These are phyloP conservation scores for Brachionus paranguensis DNA, from an alignment of 1,140 invertebrate genomes.

Conservation along the genomic window DNA sequence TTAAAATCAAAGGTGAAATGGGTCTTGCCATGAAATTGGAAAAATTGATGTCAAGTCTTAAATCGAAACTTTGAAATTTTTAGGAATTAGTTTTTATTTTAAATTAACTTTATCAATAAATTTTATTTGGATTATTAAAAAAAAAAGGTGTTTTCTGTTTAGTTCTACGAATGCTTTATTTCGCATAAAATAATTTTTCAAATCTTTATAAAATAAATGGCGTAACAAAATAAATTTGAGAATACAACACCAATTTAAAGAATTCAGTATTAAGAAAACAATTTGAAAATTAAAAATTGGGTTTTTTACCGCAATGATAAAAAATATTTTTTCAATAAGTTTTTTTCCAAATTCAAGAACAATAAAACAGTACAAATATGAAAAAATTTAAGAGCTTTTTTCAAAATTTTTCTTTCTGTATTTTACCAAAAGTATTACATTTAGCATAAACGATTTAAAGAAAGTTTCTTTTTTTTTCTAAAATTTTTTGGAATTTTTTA, in stretches of 20 bases:
- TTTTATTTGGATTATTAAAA: not conserved
- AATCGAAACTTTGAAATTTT: conserved; percentile 12
- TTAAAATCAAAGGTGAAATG: conserved; percentile 87
- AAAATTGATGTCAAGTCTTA: conserved; percentile 61
- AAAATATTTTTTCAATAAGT: not conserved
- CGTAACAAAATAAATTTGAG: not conserved
- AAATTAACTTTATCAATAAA: not conserved
- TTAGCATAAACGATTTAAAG: too few species aligned
- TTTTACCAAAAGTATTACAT: too few species aligned
- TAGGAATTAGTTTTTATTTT: not conserved
- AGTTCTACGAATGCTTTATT: not conserved
- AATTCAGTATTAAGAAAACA: too few species aligned
- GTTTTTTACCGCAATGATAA: not conserved
- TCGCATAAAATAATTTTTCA: not conserved
- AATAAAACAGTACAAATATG: too few species aligned
- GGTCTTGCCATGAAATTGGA: conserved; percentile 91
- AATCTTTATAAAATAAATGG: too few species aligned
- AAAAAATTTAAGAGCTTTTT: too few species aligned
- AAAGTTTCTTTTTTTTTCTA: too few species aligned
- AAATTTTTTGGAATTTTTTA: too few species aligned
- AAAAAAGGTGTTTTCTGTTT: not conserved
- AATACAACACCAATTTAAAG: not conserved
- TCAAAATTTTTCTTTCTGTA: too few species aligned
- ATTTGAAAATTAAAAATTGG: not conserved
- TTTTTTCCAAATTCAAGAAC: not conserved